phyloP scores from a whole-genome alignment of 2,797 vertebrate genomes.

The Sciaenops ocellatus region DNA sequence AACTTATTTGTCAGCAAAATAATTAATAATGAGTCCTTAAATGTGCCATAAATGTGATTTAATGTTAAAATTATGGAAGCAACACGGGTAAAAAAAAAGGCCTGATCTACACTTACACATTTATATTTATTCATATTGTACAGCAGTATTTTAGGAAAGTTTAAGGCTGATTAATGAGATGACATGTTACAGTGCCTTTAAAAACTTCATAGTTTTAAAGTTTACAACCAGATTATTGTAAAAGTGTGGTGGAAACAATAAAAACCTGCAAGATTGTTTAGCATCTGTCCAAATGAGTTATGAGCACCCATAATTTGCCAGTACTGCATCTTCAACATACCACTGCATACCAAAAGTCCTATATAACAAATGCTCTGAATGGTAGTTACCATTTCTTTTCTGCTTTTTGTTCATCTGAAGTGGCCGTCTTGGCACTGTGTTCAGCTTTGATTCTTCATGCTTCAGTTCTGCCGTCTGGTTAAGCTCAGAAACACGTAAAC shows the following conservation, averaged over 20 bases:
- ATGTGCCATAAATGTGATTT: neutral
- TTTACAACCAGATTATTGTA: neutral
- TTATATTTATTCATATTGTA: neutral
- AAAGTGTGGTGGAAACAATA: neutral
- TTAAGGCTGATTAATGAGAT: too few relatives aligned
- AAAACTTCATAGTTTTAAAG: neutral
- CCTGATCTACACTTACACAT: neutral
- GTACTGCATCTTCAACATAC: neutral
- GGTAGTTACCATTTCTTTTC: neutral
- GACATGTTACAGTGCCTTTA: neutral
- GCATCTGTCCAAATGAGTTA: neutral
- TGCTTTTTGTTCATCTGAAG: neutral
- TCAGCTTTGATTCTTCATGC: neutral
- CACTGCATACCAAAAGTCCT: neutral
- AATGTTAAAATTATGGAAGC: neutral
- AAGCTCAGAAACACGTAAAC: slow-evolving; percentile 4
- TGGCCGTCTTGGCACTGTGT: neutral
- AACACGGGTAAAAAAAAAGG: neutral
- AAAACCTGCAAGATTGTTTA: slow-evolving; percentile 1
- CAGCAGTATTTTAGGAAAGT: neutral
- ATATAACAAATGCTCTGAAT: neutral
- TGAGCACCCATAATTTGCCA: neutral
- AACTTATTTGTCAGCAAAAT: too few relatives aligned
- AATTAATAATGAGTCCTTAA: neutral
- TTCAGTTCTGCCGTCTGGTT: slow-evolving; percentile 17